Percentiles rank a stretch among this genome's conserved stretches.
Conservation (phyloP, 2,888 invertebrate genomes). For the Scaptomyza cyrtandrae region DNA sequence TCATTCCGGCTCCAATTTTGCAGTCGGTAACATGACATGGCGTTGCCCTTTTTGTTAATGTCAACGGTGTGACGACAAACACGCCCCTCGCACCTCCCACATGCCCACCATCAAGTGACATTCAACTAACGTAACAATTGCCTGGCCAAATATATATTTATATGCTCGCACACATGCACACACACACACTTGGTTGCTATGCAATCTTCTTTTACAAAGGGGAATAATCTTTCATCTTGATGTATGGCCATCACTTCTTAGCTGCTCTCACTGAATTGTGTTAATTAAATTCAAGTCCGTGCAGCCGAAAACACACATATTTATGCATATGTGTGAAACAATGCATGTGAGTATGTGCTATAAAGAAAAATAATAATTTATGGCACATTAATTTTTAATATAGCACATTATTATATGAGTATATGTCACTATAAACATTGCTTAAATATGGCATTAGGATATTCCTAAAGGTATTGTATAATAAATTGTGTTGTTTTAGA, state of each 20-base stretch:
- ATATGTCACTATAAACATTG: background rate
- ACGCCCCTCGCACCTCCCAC: slow-evolving; percentile 25
- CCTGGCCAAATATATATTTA: slow-evolving; percentile 50
- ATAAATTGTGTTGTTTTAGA: background rate
- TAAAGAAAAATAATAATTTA: background rate
- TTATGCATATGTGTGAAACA: background rate
- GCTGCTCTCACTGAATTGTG: slow-evolving; percentile 62
- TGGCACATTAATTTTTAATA: background rate
- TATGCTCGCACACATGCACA: slow-evolving; percentile 24
- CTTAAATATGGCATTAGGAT: background rate
- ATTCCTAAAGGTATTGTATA: background rate
- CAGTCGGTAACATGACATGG: slow-evolving; percentile 34
- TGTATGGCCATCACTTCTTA: slow-evolving; percentile 72
- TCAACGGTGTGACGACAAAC: slow-evolving; percentile 34
- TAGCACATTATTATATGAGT: background rate
- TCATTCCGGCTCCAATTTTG: slow-evolving; percentile 64
- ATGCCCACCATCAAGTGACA: slow-evolving; percentile 55
- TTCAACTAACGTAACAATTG: slow-evolving; percentile 62
- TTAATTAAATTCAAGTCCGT: slow-evolving; percentile 73
- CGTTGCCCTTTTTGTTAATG: slow-evolving; percentile 60
- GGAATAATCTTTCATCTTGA: slow-evolving; percentile 72
- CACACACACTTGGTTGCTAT: slow-evolving; percentile 23
- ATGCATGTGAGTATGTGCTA: background rate
- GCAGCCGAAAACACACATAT: slow-evolving; percentile 7
- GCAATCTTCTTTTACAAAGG: slow-evolving; percentile 35